These are phyloP conservation scores for Hololepta plana DNA, from an alignment of 2,888 invertebrate species.

Conservation along the genomic window DNA sequence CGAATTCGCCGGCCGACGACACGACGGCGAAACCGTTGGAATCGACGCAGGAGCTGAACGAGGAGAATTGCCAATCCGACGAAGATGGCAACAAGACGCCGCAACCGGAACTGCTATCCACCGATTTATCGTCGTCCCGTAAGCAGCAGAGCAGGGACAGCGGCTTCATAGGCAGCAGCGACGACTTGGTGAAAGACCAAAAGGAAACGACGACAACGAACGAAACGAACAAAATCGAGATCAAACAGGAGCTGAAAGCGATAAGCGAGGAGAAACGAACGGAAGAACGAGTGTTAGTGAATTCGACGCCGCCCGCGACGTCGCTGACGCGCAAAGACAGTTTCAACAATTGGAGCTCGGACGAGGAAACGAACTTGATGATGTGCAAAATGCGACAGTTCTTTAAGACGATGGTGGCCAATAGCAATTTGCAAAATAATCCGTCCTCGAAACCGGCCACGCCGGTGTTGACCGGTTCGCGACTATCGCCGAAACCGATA, in stretches of 20 bases:
- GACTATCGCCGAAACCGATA: slow-evolving; percentile 23
- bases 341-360: slow-evolving; percentile 87
- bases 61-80: slow-evolving; percentile 37
- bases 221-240: slow-evolving; percentile 25
- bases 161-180: slow-evolving; percentile 77
- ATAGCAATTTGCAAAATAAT: slow-evolving; percentile 25
- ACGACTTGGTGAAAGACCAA: slow-evolving; percentile 57
- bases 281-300: slow-evolving; percentile 22
- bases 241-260: slow-evolving; percentile 38
- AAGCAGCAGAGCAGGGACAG: slow-evolving; percentile 73
- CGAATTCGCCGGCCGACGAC: slow-evolving; percentile 41
- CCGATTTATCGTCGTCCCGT: slow-evolving; percentile 30
- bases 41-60: slow-evolving; percentile 38
- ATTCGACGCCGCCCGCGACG: slow-evolving; percentile 32
- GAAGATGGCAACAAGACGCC: slow-evolving; percentile 51
- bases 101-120: slow-evolving; percentile 33
- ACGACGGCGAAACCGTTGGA: slow-evolving; percentile 34
- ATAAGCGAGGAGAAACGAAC: slow-evolving; percentile 39
- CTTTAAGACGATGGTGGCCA: slow-evolving; percentile 78
- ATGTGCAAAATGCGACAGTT: slow-evolving; percentile 89
- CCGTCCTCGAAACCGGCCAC: slow-evolving; percentile 34
- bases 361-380: slow-evolving; percentile 87
- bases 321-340: slow-evolving; percentile 68
- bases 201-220: slow-evolving; percentile 27
- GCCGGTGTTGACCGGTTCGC: slow-evolving; percentile 19